Conservation (phyloP, 1,140 invertebrate species). For the Nymphalis io region DNA sequence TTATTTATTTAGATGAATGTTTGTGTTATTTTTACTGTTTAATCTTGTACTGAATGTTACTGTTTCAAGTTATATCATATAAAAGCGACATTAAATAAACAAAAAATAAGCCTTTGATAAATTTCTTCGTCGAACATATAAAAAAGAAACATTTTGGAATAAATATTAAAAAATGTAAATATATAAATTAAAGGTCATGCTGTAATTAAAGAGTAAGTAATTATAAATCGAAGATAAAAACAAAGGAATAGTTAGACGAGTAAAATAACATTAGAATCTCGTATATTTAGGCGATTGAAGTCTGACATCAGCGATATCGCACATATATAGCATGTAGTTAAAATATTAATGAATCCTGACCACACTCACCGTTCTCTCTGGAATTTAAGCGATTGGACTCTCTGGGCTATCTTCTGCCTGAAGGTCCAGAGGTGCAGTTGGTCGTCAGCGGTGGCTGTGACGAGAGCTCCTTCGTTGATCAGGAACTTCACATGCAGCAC, state of each 20-base stretch:
- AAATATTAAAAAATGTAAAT: too few species aligned
- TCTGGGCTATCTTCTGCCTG: conserved; percentile 95
- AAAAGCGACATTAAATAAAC: neutral
- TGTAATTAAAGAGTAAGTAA: too few species aligned
- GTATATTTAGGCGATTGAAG: too few species aligned
- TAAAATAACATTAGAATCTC: too few species aligned
- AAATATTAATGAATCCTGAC: too few species aligned
- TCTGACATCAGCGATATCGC: too few species aligned
- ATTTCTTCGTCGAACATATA: neutral
- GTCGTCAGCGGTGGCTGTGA: conserved; percentile 97
- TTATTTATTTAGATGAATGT: conserved; percentile 22
- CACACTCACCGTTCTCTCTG: conserved; percentile 93
- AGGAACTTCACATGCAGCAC: conserved; percentile 96
- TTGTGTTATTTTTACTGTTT: conserved; percentile 6
- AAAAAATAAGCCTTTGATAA: neutral
- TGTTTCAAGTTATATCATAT: neutral
- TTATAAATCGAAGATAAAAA: too few species aligned
- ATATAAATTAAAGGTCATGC: too few species aligned
- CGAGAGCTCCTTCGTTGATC: conserved; percentile 96
- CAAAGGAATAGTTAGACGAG: too few species aligned
- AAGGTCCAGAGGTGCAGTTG: conserved; percentile 98
- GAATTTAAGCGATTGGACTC: conserved; percentile 98
- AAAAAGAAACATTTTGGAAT: too few species aligned
- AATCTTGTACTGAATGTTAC: neutral
- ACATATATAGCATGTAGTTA: too few species aligned